Base-by-base conservation (phyloP, 2,888 invertebrate species). In the Holacanthella duospinosa region DNA sequence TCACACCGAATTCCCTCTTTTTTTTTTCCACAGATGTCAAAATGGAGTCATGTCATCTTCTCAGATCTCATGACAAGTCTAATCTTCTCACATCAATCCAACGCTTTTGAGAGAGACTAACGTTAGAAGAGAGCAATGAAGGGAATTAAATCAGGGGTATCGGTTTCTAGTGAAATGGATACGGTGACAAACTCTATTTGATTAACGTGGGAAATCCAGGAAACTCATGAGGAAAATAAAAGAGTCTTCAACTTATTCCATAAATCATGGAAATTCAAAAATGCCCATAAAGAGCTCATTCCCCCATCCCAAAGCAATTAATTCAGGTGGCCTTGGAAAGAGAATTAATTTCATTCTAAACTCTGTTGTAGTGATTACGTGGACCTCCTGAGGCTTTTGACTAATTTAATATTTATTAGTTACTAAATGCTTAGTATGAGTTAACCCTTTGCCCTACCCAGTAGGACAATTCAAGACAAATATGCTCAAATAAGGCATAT, bases 251-350 rank as follows among this genome's bases (percentile, higher is more conserved):
- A 48, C 4, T 48, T 21, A 48, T 48, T n/a, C 21, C 48, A 48
- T 48, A 9, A 4, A 48, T n/a, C 16, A 16, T 9, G 48, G 4
- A 48, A 48, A 48, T 9, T 9, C 4, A 48, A 16, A 48, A 21
- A 36, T 36, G 48, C 48, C 48, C 48, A 48, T 48, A 48, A 48
- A 48, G 48, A 48, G 48, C 48, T 48, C 48, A 48, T 48, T 48
- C 16, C 16, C 48, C 48, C 48, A 9, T 48, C 48, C 48, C n/a
- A 48, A n/a, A 16, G 12, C n/a, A 48, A 48, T 48, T 48, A 48
- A 48, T 48, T 48, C 48, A 9, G n/a, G 48, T 48, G 48, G 6
- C 48, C 48, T 48, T 48, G 19, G 12, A 21, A 4, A 16, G 19
- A 36, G 6, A 6, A 36, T 16, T 36, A 6, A 6, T 36, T 16